phyloP scores from a whole-genome alignment of 2,888 invertebrate genomes.

The Drosophila sordidula region DNA sequence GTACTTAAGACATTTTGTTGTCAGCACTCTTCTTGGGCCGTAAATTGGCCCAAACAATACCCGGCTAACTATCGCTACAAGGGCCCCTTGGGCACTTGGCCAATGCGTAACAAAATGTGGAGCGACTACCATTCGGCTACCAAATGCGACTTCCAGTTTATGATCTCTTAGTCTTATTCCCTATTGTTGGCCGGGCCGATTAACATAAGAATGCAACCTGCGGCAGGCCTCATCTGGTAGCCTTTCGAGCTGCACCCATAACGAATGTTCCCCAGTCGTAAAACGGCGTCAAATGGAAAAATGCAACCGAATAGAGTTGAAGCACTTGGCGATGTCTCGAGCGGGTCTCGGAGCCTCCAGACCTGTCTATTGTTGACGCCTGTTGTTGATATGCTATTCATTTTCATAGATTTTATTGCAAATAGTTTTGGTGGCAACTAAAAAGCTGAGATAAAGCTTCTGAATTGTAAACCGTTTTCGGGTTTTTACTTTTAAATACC shows the following conservation, averaged over 20 bases:
- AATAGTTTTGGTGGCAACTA: conserved; percentile 59
- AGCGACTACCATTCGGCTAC: conserved; percentile 49
- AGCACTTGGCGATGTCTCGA: conserved; percentile 43
- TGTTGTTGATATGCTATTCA: conserved; percentile 33
- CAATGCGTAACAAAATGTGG: conserved; percentile 66
- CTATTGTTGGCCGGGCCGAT: conserved; percentile 57
- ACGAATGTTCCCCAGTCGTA: conserved; percentile 54
- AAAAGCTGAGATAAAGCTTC: conserved; percentile 55
- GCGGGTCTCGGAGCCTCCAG: conserved; percentile 22
- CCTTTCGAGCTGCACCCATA: conserved; percentile 51
- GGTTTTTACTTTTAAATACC: not conserved
- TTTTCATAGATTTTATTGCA: conserved; percentile 70
- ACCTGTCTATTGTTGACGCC: conserved; percentile 22
- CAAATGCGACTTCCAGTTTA: conserved; percentile 32
- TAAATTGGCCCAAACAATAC: conserved; percentile 68
- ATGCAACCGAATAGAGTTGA: conserved; percentile 31
- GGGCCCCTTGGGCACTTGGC: conserved; percentile 6
- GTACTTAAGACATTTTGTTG: conserved; percentile 36
- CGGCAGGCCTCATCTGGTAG: conserved; percentile 54
- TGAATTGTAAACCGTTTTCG: conserved; percentile 45
- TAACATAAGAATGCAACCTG: conserved; percentile 77
- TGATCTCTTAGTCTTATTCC: conserved; percentile 41
- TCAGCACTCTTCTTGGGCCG: conserved; percentile 42
- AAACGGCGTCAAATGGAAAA: conserved; percentile 34
- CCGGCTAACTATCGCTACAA: conserved; percentile 63